Conservation (phyloP, 2,113 vertebrate genomes). For the Anser cygnoides region DNA sequence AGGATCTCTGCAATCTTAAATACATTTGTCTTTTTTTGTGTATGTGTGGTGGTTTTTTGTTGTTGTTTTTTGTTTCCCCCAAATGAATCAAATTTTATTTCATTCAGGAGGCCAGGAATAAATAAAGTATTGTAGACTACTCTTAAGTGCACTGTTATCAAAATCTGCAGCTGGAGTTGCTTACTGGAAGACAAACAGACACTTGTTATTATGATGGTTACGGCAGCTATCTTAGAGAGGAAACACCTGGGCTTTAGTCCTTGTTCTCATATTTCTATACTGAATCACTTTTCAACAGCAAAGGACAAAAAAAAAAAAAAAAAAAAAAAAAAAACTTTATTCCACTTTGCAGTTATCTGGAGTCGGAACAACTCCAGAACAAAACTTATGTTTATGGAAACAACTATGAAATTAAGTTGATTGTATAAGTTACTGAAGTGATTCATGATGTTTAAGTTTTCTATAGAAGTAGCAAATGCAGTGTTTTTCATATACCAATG, state of each 20-base stretch:
- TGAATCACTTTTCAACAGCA: background rate
- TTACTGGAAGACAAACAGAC: background rate
- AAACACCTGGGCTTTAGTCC: background rate
- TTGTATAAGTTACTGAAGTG: background rate
- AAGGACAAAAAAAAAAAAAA: background rate
- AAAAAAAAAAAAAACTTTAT: background rate
- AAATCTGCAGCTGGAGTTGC: background rate
- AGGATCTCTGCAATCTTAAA: background rate
- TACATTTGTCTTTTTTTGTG: background rate
- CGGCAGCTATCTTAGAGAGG: background rate
- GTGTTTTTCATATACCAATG: background rate
- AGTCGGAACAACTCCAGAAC: background rate
- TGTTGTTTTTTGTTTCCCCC: background rate
- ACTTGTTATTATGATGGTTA: background rate
- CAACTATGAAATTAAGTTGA: background rate
- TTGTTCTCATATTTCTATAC: background rate
- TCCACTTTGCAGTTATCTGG: background rate
- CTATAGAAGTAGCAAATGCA: background rate
- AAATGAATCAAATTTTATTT: background rate
- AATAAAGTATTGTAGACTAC: background rate
- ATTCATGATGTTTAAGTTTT: background rate
- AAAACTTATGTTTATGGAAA: background rate
- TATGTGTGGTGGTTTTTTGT: too few species aligned
- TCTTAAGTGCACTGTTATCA: background rate
- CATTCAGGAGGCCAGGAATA: background rate